Evolutionary conservation across 2,888 invertebrate genomes (phyloP).

Genomic region (Mantis religiosa): DNA sequence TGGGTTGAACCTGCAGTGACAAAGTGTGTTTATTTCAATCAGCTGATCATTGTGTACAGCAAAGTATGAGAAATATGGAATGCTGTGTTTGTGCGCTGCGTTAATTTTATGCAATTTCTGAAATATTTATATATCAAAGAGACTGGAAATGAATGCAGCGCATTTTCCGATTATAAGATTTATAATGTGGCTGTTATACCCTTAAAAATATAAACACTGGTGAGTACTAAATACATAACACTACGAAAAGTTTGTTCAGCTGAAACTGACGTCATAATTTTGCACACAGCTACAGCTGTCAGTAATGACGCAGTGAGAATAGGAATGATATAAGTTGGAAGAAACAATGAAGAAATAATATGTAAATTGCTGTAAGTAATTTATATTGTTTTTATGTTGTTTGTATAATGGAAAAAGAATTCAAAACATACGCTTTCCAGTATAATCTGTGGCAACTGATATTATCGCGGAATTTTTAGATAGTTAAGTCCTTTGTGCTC

Average conservation of each 20-base stretch:
- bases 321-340: background rate
- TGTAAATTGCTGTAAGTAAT: background rate
- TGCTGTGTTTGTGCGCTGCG: background rate
- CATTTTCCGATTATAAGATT: background rate
- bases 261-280: slow-evolving; percentile 11
- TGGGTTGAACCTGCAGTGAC: background rate
- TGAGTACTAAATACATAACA: background rate
- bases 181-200: background rate
- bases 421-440: background rate
- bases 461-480: background rate
- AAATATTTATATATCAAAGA: background rate
- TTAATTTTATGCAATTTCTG: background rate
- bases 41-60: slow-evolving; percentile 15
- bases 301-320: slow-evolving; percentile 18
- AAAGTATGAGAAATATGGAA: slow-evolving; percentile 3
- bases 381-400: background rate
- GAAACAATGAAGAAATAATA: background rate
- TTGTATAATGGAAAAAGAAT: background rate
- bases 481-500: background rate
- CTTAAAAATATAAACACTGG: background rate
- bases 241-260: background rate
- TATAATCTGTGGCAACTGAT: background rate
- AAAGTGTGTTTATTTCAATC: slow-evolving; percentile 3
- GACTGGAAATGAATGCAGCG: background rate
- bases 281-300: background rate